Evolutionary conservation across 1,140 invertebrate genomes (phyloP).

Genomic region (Bicyclus anynana): DNA sequence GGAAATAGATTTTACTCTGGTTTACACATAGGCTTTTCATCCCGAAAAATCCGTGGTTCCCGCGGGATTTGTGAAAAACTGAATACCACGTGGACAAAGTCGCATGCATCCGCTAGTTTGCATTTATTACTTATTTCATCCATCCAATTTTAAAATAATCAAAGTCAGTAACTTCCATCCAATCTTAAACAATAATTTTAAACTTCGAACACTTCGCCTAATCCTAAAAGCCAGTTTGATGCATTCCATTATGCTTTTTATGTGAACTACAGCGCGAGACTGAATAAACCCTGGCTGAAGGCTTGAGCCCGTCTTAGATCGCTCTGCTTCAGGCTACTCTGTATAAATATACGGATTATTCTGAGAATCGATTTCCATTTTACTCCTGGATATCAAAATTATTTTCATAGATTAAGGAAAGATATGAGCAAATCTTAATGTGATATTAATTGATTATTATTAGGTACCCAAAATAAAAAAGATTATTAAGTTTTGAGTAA

Average conservation of each 20-base stretch:
- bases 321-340: slow-evolving; percentile 9
- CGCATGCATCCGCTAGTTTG: no score
- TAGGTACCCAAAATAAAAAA: no score
- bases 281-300: slow-evolving; percentile 9
- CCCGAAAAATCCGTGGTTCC: no score
- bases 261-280: background rate
- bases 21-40: no score
- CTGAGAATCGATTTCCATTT: slow-evolving; percentile 12
- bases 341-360: slow-evolving; percentile 19
- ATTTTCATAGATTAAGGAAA: background rate
- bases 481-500: no score
- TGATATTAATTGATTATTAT: background rate
- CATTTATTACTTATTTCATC: no score
- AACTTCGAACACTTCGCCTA: background rate
- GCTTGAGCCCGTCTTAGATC: slow-evolving; percentile 10
- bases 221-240: background rate
- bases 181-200: background rate
- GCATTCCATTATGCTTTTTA: background rate
- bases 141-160: no score
- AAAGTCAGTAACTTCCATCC: no score
- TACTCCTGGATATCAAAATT: slow-evolving; percentile 4
- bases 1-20: no score
- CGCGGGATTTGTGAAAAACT: no score
- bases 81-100: no score
- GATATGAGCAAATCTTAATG: background rate